Conservation (phyloP, 2,888 invertebrate genomes). For the Drosophila differens region DNA sequence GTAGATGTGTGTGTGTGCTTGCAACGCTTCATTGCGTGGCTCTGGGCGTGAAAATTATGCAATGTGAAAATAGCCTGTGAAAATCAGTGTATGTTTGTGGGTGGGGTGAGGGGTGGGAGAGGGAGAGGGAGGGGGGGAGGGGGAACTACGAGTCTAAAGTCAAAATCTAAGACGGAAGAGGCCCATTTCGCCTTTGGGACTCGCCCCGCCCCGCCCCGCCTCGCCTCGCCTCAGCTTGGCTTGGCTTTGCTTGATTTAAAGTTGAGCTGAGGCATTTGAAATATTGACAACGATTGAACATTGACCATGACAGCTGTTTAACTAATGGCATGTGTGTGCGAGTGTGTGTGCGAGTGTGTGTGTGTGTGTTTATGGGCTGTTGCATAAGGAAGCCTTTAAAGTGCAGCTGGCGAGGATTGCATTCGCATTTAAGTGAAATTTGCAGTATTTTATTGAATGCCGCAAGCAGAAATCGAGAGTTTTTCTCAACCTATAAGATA, state of each 20-base stretch:
- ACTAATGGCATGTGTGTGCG: constrained; percentile 18
- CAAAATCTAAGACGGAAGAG: constrained; percentile 72
- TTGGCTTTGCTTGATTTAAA: not conserved
- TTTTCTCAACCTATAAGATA: too few relatives aligned
- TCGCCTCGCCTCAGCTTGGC: constrained; percentile 1
- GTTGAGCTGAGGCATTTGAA: constrained; percentile 9
- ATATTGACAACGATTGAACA: constrained; percentile 54
- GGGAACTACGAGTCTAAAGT: constrained; percentile 28
- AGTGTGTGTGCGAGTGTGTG: not conserved
- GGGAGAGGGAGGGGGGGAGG: not conserved
- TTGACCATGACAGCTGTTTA: constrained; percentile 66
- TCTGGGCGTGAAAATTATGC: constrained; percentile 48
- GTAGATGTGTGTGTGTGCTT: constrained; percentile 18
- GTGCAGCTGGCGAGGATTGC: not conserved
- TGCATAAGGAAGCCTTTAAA: constrained; percentile 17
- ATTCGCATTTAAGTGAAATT: not conserved
- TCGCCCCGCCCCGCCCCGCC: not conserved
- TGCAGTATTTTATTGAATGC: not conserved
- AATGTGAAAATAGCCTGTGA: constrained; percentile 37
- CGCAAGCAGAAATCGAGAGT: not conserved
- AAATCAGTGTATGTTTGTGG: constrained; percentile 14
- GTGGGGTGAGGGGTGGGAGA: not conserved
- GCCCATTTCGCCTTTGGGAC: constrained; percentile 44
- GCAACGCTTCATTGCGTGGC: constrained; percentile 49
- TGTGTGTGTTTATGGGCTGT: constrained; percentile 7